Conservation (phyloP, 1,140 invertebrate species). For the Melanaphis sacchari region DNA sequence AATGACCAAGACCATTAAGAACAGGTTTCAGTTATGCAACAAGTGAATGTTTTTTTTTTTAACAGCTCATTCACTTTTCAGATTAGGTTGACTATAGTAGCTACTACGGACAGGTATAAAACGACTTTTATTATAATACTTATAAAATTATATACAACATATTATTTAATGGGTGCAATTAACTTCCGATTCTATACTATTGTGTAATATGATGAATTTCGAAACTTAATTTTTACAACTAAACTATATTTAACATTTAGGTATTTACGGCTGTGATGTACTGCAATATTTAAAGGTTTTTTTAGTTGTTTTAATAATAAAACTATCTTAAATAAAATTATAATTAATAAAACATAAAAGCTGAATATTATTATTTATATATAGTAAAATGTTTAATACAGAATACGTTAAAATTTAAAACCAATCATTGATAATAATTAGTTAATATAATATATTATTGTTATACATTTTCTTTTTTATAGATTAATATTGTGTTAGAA, state of each 20-base stretch:
- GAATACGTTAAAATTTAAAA: too few species aligned
- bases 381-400: too few species aligned
- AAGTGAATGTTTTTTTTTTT: conserved; percentile 42
- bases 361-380: too few species aligned
- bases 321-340: too few species aligned
- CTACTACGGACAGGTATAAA: neutral
- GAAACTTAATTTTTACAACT: neutral
- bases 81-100: neutral
- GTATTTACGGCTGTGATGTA: neutral
- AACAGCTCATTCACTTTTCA: conserved; percentile 4
- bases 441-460: too few species aligned
- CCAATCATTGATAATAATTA: too few species aligned
- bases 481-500: too few species aligned
- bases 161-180: neutral
- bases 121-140: neutral
- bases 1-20: conserved; percentile 10
- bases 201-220: neutral
- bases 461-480: too few species aligned
- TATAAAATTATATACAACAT: neutral
- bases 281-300: neutral
- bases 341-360: too few species aligned
- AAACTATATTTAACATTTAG: neutral
- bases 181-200: neutral
- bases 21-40: conserved; percentile 31
- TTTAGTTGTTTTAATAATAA: too few species aligned